These are phyloP conservation scores for Cephalopachus bancanus DNA, from an alignment of 2,797 vertebrate species.

Conservation along the genomic window DNA sequence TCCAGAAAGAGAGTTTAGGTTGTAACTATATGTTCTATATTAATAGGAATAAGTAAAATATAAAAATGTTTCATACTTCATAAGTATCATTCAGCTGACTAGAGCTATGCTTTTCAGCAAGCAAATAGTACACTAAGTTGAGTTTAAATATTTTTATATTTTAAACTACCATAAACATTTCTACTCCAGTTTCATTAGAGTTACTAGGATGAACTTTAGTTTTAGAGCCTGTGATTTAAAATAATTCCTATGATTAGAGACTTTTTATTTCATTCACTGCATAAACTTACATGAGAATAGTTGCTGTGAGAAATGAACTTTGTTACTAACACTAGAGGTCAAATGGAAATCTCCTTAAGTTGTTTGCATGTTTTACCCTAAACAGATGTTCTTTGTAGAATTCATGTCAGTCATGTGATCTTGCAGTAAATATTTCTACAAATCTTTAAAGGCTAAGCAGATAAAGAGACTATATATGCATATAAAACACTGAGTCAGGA, in stretches of 20 bases:
- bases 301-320: neutral
- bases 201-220: constrained; percentile 53
- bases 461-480: neutral
- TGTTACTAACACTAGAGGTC: constrained; percentile 19
- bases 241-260: neutral
- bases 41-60: neutral
- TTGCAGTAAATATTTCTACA: neutral
- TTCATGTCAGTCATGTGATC: constrained; percentile 28
- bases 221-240: constrained; percentile 45
- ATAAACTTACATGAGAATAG: neutral
- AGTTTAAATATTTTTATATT: constrained; percentile 64
- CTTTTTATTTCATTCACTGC: constrained; percentile 65
- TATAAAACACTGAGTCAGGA: neutral
- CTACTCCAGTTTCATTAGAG: constrained; percentile 12
- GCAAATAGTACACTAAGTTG: constrained; percentile 62
- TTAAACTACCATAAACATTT: constrained; percentile 1
- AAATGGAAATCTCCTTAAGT: neutral
- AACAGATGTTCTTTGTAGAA: constrained; percentile 29
- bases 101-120: constrained; percentile 41
- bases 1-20: constrained; percentile 22
- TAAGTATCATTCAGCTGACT: neutral
- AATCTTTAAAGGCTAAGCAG: neutral
- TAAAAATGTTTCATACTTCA: neutral
- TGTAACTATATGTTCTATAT: neutral
- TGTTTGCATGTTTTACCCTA: neutral